These are phyloP conservation scores for Ctena decussata DNA, from an alignment of 2,888 invertebrate species.

Conservation along the genomic window DNA sequence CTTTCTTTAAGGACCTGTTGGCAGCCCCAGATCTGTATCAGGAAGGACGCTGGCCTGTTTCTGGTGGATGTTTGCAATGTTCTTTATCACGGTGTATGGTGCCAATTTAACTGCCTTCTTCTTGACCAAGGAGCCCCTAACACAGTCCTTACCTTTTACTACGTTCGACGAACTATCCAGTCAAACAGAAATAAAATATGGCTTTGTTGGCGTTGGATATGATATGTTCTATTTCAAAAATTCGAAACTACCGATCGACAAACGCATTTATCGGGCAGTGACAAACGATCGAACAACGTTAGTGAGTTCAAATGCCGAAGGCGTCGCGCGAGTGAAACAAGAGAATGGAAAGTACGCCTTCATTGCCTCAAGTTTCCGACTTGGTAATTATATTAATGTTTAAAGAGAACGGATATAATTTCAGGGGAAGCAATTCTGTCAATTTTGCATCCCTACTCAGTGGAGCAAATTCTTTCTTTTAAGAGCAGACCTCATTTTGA, in stretches of 20 bases:
- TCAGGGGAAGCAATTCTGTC: too few relatives aligned
- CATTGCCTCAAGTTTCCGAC: neutral
- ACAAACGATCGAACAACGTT: neutral
- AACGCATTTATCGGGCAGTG: neutral
- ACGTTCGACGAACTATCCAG: slow-evolving; percentile 54
- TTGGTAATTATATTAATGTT: too few relatives aligned
- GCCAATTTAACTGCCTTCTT: slow-evolving; percentile 63
- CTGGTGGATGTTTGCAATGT: slow-evolving; percentile 70
- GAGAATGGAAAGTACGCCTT: neutral
- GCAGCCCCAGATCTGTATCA: slow-evolving; percentile 64
- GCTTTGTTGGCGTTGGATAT: slow-evolving; percentile 16
- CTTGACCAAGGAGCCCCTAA: slow-evolving; percentile 45
- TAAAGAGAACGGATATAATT: too few relatives aligned
- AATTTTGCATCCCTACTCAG: too few relatives aligned
- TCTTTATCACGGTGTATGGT: slow-evolving; percentile 63
- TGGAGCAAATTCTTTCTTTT: too few relatives aligned
- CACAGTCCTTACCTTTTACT: slow-evolving; percentile 55
- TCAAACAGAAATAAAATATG: slow-evolving; percentile 44
- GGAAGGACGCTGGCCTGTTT: slow-evolving; percentile 60
- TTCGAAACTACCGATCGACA: neutral
- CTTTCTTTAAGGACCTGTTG: slow-evolving; percentile 58
- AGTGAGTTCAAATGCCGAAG: neutral
- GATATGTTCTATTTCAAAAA: slow-evolving; percentile 25
- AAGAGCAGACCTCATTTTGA: too few relatives aligned
- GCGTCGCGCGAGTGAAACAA: neutral